Evolutionary conservation across 2,888 invertebrate species (phyloP).

Genomic region (Lapara coniferarum): DNA sequence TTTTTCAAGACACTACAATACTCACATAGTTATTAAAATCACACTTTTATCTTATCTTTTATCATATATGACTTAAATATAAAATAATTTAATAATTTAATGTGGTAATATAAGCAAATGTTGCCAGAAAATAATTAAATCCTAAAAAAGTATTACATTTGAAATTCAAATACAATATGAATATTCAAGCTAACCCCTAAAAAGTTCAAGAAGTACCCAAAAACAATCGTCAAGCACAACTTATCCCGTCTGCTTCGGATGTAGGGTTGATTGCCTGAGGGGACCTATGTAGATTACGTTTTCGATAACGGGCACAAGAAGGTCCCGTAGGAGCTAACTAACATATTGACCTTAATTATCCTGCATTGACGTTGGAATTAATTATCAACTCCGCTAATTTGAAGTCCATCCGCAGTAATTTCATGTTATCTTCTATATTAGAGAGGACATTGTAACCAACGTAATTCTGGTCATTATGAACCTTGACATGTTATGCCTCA

Average conservation of each 20-base stretch:
- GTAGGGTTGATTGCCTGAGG: not conserved
- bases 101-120: not conserved
- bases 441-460: too few relatives aligned
- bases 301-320: conserved; percentile 39
- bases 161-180: conserved; percentile 7
- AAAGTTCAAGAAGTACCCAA: conserved; percentile 6
- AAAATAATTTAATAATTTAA: too few relatives aligned
- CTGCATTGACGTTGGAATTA: conserved; percentile 31
- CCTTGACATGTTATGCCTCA: too few relatives aligned
- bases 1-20: too few relatives aligned
- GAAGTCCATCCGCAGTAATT: not conserved
- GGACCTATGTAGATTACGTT: conserved; percentile 44
- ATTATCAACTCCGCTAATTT: conserved; percentile 25
- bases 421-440: not conserved
- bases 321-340: conserved; percentile 34
- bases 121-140: conserved; percentile 4
- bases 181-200: not conserved
- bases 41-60: too few relatives aligned
- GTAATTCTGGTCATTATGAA: too few relatives aligned
- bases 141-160: not conserved
- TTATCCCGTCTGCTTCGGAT: not conserved
- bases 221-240: not conserved
- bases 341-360: conserved; percentile 40
- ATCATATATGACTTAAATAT: too few relatives aligned
- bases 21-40: too few relatives aligned